These are phyloP conservation scores for silkworm (Bombyx mori) DNA, from an alignment of 1,140 invertebrate species.

Conservation along the genomic window ASM3026992v2 NC_085129.1:11418001-11418500, in stretches of 20 bases:
- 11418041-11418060: conserved; percentile 40
- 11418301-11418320: conserved; percentile 49
- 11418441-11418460: no score
- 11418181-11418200: conserved; percentile 45
- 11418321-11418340: conserved; percentile 48
- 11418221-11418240: conserved; percentile 38
- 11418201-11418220: conserved; percentile 34
- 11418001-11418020: conserved; percentile 48
- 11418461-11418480: no score
- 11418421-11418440: no score
- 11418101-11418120: conserved; percentile 31
- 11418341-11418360: background rate
- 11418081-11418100: conserved; percentile 45
- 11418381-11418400: no score
- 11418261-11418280: conserved; percentile 41
- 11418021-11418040: conserved; percentile 40
- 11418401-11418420: no score
- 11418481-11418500: no score
- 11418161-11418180: conserved; percentile 42
- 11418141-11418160: conserved; percentile 42
- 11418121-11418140: conserved; percentile 26
- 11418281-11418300: conserved; percentile 46
- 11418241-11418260: conserved; percentile 35
- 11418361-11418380: conserved; percentile 3
- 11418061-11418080: conserved; percentile 37